Evolutionary conservation across 2,888 invertebrate species (phyloP).

Genomic region (Mesopsocus fuscifrons): DNA sequence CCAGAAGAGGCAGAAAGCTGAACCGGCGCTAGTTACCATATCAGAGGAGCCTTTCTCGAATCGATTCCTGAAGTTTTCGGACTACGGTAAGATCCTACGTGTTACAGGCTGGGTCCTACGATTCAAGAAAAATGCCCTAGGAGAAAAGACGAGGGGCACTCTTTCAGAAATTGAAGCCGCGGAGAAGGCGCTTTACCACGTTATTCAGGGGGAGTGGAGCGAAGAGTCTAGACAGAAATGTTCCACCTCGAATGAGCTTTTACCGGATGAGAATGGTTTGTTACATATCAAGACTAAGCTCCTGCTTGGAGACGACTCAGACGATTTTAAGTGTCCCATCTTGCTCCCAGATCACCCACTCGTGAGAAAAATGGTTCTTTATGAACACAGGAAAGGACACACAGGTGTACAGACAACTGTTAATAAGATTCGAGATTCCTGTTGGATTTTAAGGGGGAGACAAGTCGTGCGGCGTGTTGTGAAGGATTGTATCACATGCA

Average conservation of each 20-base stretch:
- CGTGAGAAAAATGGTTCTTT: slow-evolving; percentile 5
- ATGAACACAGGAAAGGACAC: slow-evolving; percentile 10
- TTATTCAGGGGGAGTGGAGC: too few species aligned
- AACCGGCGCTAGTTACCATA: slow-evolving; percentile 5
- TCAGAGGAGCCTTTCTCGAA: too few species aligned
- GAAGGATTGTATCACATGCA: slow-evolving; percentile 14
- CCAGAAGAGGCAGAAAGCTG: slow-evolving; percentile 7
- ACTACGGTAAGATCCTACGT: too few species aligned
- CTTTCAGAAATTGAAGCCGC: neutral
- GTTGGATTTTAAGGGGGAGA: neutral
- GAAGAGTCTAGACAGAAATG: too few species aligned
- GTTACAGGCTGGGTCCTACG: too few species aligned
- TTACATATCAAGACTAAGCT: slow-evolving; percentile 1
- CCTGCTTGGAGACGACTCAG: slow-evolving; percentile 2
- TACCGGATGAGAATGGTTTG: neutral
- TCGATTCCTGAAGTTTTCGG: too few species aligned
- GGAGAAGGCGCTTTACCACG: too few species aligned
- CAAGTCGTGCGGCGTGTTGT: neutral
- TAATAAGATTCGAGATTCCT: neutral
- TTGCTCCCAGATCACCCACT: slow-evolving; percentile 10
- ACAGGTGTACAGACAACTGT: slow-evolving; percentile 11
- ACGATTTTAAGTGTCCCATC: slow-evolving; percentile 8
- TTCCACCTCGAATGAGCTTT: too few species aligned
- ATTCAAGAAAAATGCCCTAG: too few species aligned
- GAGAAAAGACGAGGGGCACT: too few species aligned